Base-by-base conservation (phyloP, 2,888 invertebrate species). In the Tetramorium bicarinatum region DNA sequence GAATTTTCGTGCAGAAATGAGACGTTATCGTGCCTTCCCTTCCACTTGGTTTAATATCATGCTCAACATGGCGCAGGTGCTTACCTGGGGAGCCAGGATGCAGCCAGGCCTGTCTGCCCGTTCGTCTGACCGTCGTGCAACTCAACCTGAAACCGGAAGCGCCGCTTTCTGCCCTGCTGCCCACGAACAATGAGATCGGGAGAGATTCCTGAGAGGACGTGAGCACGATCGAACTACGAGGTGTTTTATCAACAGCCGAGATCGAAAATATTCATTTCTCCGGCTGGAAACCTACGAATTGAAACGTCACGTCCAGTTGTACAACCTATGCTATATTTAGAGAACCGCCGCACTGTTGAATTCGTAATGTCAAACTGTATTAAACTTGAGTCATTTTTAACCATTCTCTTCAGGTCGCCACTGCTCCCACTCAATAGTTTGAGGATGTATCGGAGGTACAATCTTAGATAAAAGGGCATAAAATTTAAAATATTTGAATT, bases 101-200 rank as follows among this genome's bases (percentile, higher is more conserved):
- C 90, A 84, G 84, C 85, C 84, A 84, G 83, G 88, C 85, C 85
- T 83, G 89, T 87, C 87, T 81, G 86, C 80, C 72, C 80, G 79
- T 67, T 52, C 72, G 86, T 82, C 66, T 62, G 81, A 61, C 52
- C 82, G 85, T 84, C 82, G 82, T 85, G 72, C 86, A 85, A 86
- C 86, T 87, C 88, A 88, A 89, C 90, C 86, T 89, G 89, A 92
- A 92, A 93, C 93, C 94, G 94, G 94, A 94, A 94, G 93, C 89
- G 87, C 83, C 90, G 91, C 93, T 94, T 93, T 94, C 93, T 92
- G 93, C 92, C 91, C 92, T 91, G 94, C 90, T 94, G 92, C 85
- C 86, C 91, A 91, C 92, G 91, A 94, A 94, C 93, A 94, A 94
- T 94, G 92, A 93, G 91, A 93, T 90, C 90, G 85, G 34, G 85